Percentiles rank a stretch among this genome's conserved stretches.
Conservation (phyloP, 2,888 invertebrate genomes). For the Cataglyphis rosenhaueri region DNA sequence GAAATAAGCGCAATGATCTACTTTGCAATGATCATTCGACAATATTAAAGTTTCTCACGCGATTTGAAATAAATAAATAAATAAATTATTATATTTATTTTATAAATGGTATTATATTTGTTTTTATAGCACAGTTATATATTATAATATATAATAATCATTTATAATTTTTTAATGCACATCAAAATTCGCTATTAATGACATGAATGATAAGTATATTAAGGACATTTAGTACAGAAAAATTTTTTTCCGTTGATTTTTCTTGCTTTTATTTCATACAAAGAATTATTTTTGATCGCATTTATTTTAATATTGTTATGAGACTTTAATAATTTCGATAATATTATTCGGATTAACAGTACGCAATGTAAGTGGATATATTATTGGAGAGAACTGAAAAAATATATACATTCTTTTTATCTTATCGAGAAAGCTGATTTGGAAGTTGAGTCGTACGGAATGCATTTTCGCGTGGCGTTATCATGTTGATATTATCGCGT, state of each 20-base stretch:
- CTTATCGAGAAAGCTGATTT: conserved; percentile 62
- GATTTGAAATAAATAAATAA: no score
- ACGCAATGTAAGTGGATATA: not conserved
- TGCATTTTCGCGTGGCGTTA: conserved; percentile 25
- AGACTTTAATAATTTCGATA: not conserved
- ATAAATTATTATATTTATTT: no score
- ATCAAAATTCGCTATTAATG: not conserved
- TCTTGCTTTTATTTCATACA: not conserved
- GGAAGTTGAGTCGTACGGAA: conserved; percentile 24
- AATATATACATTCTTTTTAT: conserved; percentile 45
- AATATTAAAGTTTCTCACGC: not conserved
- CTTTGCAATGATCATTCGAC: not conserved
- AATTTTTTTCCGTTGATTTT: not conserved
- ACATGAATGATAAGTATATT: no score
- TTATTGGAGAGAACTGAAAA: not conserved
- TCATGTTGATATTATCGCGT: conserved; percentile 54
- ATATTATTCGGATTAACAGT: not conserved
- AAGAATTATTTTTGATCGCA: not conserved
- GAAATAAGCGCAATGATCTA: conserved; percentile 8
- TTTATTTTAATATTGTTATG: not conserved
- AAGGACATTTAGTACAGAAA: not conserved
- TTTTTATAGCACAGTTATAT: no score
- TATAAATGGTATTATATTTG: no score
- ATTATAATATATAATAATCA: no score
- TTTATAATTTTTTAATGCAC: not conserved